Evolutionary conservation across 2,797 vertebrate species (phyloP).

Genomic region (Gymnodraco acuticeps): DNA sequence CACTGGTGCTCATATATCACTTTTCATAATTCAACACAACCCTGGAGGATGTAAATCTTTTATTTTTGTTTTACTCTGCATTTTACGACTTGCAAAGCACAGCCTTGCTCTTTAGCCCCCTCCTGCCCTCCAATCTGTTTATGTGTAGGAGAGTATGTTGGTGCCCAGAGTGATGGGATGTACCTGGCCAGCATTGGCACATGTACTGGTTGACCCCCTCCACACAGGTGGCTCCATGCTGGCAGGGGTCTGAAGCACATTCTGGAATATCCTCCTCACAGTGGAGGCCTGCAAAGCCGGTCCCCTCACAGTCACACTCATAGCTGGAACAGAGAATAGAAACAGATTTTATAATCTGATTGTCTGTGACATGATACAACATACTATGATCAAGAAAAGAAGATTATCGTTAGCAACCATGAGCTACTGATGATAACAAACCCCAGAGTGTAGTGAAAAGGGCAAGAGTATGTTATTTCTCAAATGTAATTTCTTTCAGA

Average conservation of each 20-base stretch:
- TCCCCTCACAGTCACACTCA: constrained; percentile 89
- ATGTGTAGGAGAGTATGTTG: background rate
- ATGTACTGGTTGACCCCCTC: constrained; percentile 88
- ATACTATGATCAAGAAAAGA: background rate
- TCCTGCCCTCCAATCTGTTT: too few species aligned
- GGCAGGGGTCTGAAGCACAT: constrained; percentile 92
- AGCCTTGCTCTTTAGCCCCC: background rate
- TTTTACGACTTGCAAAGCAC: background rate
- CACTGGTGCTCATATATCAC: constrained; percentile 15
- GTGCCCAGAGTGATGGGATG: background rate
- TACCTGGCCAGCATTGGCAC: constrained; percentile 95
- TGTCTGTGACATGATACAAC: background rate
- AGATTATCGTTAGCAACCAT: background rate
- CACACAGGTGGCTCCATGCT: constrained; percentile 87
- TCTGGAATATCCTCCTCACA: constrained; percentile 93
- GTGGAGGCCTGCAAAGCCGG: constrained; percentile 87
- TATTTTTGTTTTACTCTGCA: too few species aligned
- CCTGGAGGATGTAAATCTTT: background rate
- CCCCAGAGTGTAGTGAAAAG: too few species aligned
- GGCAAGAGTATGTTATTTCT: background rate
- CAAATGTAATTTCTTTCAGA: background rate
- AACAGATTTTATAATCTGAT: too few species aligned
- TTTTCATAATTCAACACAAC: constrained; percentile 26
- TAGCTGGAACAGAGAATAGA: constrained; percentile 78
- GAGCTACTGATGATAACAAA: background rate